Evolutionary conservation across 2,888 invertebrate genomes (phyloP).

Genomic region (Athalia cordata): DNA sequence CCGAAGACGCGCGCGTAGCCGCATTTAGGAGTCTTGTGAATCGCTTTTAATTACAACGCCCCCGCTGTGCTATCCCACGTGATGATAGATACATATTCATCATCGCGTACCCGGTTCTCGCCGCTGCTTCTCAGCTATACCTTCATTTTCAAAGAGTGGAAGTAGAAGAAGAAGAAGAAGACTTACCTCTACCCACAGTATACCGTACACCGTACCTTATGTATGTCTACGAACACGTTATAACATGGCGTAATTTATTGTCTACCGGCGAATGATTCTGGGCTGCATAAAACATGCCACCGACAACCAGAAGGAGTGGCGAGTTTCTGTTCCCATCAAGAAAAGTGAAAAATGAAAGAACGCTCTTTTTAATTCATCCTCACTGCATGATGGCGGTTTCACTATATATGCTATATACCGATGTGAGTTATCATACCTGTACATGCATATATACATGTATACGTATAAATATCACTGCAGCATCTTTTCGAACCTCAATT

Average conservation of each 20-base stretch:
- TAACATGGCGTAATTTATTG: slow-evolving; percentile 33
- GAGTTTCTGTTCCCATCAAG: slow-evolving; percentile 26
- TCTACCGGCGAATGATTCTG: slow-evolving; percentile 14
- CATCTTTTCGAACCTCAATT: background rate
- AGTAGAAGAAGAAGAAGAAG: background rate
- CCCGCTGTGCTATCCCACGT: too few relatives aligned
- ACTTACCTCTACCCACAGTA: too few relatives aligned
- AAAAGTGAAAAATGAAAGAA: slow-evolving; percentile 42
- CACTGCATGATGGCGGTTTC: background rate
- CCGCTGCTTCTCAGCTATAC: background rate
- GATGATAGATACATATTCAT: slow-evolving; percentile 25
- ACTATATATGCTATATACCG: too few relatives aligned
- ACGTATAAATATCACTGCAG: too few relatives aligned
- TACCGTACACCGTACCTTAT: background rate
- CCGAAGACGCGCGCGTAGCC: slow-evolving; percentile 22
- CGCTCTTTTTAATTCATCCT: slow-evolving; percentile 39
- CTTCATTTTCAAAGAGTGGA: slow-evolving; percentile 27
- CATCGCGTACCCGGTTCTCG: background rate
- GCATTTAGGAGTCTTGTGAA: slow-evolving; percentile 9
- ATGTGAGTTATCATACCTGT: too few relatives aligned
- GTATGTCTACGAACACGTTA: background rate
- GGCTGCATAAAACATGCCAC: background rate
- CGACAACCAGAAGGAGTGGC: background rate
- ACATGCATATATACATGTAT: too few relatives aligned
- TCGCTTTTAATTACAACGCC: slow-evolving; percentile 34